Evolutionary conservation across 2,113 vertebrate species (phyloP), one percentile per base, ranked within the genome.

Genomic region (Echinops telfairi): DNA sequence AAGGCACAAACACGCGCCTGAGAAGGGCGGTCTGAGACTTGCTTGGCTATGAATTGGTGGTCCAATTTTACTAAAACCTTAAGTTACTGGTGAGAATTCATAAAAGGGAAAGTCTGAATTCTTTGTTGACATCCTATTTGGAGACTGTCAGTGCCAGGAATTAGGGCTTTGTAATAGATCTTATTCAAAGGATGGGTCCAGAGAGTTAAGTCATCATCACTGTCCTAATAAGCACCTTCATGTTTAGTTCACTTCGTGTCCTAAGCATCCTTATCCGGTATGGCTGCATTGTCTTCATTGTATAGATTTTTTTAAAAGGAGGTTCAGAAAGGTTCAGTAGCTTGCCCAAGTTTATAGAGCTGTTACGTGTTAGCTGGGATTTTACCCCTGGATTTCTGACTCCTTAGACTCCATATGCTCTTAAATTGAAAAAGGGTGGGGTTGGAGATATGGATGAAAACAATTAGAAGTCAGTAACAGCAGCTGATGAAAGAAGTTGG

Each of bases 171-270:
- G 9, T 81, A 60, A 86, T 66, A 78, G 81, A 75, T 14, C n/a
- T 53, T 88, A 8, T 43, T 29, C 40, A 86, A 73, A 70, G 53
- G 76, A 91, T 88, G 58, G 64, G 8, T 90, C 31, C 64, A 64
- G 47, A 75, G 57, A 86, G 25, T 87, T 6, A 64, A 64, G 17
- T 76, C 29, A 23, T 93, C 20, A 29, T 83, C 83, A 93, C 88
- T 29, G 36, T 83, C 23, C 36, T 68, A 0, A 53, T 15, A 20
- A 70, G 8, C 9, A 8, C 64, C 75, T 89, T 91, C n/a, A 78
- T 15, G 3, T 94, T 86, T 71, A 83, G 25, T 36, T 92, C 17
- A 43, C 40, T 36, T 92, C 14, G 36, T 53, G 90, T 38, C 89
- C 25, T 78, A 68, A 71, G 91, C 16, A 66, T 23, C 22, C 31